Evolutionary conservation across 1,140 invertebrate species (phyloP).

Genomic region (Lordiphosa clarofinis): DNA sequence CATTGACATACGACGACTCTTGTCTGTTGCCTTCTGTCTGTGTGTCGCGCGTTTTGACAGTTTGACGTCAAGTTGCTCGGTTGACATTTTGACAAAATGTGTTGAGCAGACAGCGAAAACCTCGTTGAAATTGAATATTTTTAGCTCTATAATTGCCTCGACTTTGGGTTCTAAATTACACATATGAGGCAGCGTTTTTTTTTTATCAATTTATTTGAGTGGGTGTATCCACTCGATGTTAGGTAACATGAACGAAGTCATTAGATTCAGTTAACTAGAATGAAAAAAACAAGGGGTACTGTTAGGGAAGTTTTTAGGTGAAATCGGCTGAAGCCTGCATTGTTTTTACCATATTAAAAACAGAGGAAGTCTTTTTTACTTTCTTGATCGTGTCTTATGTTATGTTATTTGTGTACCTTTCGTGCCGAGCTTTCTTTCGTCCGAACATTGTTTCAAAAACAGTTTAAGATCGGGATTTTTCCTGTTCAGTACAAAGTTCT

Average conservation of each 20-base stretch:
- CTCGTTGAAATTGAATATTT: slow-evolving; percentile 65
- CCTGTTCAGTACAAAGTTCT: too few relatives aligned
- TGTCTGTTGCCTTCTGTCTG: slow-evolving; percentile 25
- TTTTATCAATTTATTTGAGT: slow-evolving; percentile 9
- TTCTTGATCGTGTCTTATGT: too few relatives aligned
- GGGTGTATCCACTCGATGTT: slow-evolving; percentile 2
- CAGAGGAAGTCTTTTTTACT: too few relatives aligned
- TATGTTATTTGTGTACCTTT: too few relatives aligned
- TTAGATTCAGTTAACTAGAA: slow-evolving; percentile 10
- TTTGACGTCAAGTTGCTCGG: slow-evolving; percentile 54
- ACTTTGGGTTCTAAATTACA: slow-evolving; percentile 41
- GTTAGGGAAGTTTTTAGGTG: too few relatives aligned
- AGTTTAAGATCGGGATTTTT: too few relatives aligned
- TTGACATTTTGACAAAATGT: slow-evolving; percentile 69
- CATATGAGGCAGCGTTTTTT: slow-evolving; percentile 44
- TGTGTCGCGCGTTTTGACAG: slow-evolving; percentile 47
- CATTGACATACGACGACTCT: slow-evolving; percentile 35
- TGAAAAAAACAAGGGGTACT: too few relatives aligned
- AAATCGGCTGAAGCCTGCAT: too few relatives aligned
- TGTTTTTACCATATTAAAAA: too few relatives aligned
- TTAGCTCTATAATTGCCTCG: slow-evolving; percentile 60
- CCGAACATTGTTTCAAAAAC: too few relatives aligned
- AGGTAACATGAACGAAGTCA: slow-evolving; percentile 3
- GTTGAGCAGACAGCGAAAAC: slow-evolving; percentile 23
- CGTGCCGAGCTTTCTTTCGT: too few relatives aligned